A percentile compares a stretch with the other conserved stretches of the same genome.
These are phyloP conservation scores for Lasioglossum morio DNA, from an alignment of 2,888 invertebrate species.

Conservation along the genomic window DNA sequence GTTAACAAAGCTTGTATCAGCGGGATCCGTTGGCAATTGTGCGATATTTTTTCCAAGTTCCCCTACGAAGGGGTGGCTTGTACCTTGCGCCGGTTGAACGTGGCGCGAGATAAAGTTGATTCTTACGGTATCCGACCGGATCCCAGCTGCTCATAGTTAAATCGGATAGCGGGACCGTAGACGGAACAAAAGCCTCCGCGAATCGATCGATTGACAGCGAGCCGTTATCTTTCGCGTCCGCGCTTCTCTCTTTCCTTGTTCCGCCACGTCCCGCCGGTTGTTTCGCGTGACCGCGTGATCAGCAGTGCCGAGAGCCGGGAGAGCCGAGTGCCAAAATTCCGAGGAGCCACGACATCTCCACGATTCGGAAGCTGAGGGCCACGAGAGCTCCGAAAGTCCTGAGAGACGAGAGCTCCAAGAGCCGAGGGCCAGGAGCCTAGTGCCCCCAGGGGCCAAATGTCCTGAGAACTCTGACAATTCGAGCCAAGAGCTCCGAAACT, in stretches of 20 bases:
- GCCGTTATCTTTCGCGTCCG: conserved; percentile 82
- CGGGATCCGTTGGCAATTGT: neutral
- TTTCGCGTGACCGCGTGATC: conserved; percentile 33
- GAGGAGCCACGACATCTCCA: neutral
- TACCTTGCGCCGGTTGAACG: conserved; percentile 72
- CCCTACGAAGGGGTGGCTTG: conserved; percentile 37
- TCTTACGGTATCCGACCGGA: conserved; percentile 70
- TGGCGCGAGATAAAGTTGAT: conserved; percentile 71
- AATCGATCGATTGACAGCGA: conserved; percentile 80
- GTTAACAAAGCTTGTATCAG: neutral
- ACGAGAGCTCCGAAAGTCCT: too few species aligned
- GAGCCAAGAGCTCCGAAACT: neutral
- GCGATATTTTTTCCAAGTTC: conserved; percentile 40
- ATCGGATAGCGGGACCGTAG: conserved; percentile 76
- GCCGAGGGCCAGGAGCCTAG: neutral
- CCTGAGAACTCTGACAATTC: neutral
- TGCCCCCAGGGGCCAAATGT: neutral
- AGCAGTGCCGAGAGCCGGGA: neutral
- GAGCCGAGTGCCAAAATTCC: neutral
- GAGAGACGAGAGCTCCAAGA: too few species aligned
- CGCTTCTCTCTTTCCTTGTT: conserved; percentile 73
- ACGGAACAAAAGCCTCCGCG: conserved; percentile 79
- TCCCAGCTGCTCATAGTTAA: conserved; percentile 75
- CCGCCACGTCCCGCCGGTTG: conserved; percentile 45
- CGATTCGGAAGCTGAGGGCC: neutral